Base-by-base conservation (phyloP, 1,140 invertebrate species). In the Samia ricini region DNA sequence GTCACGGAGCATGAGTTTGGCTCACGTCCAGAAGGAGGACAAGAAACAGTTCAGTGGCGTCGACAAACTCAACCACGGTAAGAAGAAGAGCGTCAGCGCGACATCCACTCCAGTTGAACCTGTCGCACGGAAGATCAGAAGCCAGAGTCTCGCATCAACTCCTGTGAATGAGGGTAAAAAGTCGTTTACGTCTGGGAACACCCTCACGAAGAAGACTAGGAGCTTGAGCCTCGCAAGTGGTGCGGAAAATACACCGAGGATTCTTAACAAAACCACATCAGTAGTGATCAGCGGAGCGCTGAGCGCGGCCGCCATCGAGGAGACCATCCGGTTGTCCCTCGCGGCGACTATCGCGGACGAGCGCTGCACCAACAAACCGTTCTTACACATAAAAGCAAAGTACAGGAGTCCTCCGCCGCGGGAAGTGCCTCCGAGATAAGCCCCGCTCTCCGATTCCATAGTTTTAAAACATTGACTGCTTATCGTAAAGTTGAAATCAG, bases 341-440 rank as follows among this genome's bases (percentile, higher is more conserved):
- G 85, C 86, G 18, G 84, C 83, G 18, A 85, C 66, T 61, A 86
- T 89, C 52, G 79, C 72, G 5, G 85, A 89, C 66, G 63, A 77
- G 49, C 59, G 64, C 22, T 74, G 79, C 7, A 62, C 84, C 20
- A 88, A 90, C 55, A 91, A 92, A 79, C 88, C 92, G 51, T 95
- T 94, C 82, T 86, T 95, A 60, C 94, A 95, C 88, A 95, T 95
- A 74, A 92, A 93, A 74, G 93, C 93, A 81, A 95, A 95, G 83
- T 95, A 95, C 79, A 91, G 94, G 71, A 94, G 93, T 79, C 92
- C 94, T 42, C 92, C 93, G 61, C 91, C 92, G 64, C 74, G 91
- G 18, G 91, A 91, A 72, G 86, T 91, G 10, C 90, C 89, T 6
- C 88, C 89, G 36, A 90, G 89, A 91, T 91, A 91, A 90, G 29